Conservation (phyloP, 2,797 vertebrate genomes). For the Coracias cyanogaster region DNA sequence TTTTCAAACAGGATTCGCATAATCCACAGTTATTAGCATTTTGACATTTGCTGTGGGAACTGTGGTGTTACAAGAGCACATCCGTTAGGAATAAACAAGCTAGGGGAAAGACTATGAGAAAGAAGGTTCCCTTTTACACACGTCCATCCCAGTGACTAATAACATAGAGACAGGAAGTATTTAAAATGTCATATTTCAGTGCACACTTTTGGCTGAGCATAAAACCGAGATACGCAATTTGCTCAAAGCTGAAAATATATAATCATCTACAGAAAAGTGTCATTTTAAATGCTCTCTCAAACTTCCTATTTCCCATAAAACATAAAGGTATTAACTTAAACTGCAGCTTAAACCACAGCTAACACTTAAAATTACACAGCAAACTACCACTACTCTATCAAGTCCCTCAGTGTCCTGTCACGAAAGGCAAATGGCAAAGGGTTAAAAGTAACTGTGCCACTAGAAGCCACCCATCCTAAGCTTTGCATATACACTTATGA, state of each 20-base stretch:
- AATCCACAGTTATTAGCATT: conserved; percentile 41
- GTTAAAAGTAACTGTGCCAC: conserved; percentile 55
- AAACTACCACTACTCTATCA: neutral
- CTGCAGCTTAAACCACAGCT: neutral
- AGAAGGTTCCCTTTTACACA: conserved; percentile 28
- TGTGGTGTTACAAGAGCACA: conserved; percentile 45
- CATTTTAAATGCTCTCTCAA: conserved; percentile 6
- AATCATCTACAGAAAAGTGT: neutral
- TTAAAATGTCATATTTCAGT: conserved; percentile 26
- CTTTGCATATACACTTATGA: conserved; percentile 5
- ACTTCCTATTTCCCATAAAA: neutral
- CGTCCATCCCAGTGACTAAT: conserved; percentile 35
- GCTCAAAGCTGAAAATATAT: neutral
- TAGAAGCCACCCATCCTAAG: conserved; percentile 40
- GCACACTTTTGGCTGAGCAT: conserved; percentile 6
- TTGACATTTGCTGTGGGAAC: conserved; percentile 75
- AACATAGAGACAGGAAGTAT: conserved; percentile 39
- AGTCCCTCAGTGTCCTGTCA: neutral
- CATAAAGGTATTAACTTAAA: neutral
- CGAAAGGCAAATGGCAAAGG: conserved; percentile 40
- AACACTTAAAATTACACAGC: neutral
- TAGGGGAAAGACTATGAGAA: conserved; percentile 42
- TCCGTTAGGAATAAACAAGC: conserved; percentile 71
- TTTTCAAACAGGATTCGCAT: conserved; percentile 34
- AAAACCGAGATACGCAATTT: neutral